Base-by-base conservation (phyloP, 2,113 vertebrate genomes). In the Xyrauchen texanus region DNA sequence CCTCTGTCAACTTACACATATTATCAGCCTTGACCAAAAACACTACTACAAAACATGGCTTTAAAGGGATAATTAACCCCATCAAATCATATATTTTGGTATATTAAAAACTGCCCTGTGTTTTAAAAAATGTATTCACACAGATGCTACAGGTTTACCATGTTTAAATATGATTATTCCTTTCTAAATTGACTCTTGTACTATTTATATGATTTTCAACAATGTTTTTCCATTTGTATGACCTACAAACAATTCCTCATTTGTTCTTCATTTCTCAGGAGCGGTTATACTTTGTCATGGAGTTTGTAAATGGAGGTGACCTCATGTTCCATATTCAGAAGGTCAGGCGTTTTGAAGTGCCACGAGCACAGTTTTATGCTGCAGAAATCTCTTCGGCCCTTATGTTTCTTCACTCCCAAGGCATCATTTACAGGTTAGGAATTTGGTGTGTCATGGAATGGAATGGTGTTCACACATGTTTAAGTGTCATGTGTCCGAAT, bases 251-350 rank as follows among this genome's bases (percentile, higher is more conserved):
- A 34, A 3, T 34, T 34, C 10, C 12, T 34, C 13, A 9, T 16
- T 49, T 81, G 46, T 3, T 68, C 2, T 80, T 51, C 61, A 3
- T 69, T 47, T 77, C 49, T n/a, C 85, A 99, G 98, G 97, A 98
- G 75, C 96, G 96, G 45, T 94, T 99, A 68, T 99, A 98, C 91
- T 99, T 99, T 21, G 97, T 99, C 86, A 99, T 99, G 98, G 97
- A 99, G 89, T 99, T 98, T 82, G 98, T 99, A 66, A 99, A 98
- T 0, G 98, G 97, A 0, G 97, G 97, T 0, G 97, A 99, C 78
- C 89, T 99, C 84, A 99, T 99, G 98, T 99, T 99, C 90, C 98
- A 99, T 88, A 99, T 99, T 83, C 98, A 99, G 92, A 98, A 97
- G 89, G 98, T 96, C 0, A 95, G 97, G 57, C 96, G 96, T 69